These are phyloP conservation scores for Myrmophylax atrothorax DNA, from an alignment of 2,113 vertebrate genomes.

Conservation along the genomic window DNA sequence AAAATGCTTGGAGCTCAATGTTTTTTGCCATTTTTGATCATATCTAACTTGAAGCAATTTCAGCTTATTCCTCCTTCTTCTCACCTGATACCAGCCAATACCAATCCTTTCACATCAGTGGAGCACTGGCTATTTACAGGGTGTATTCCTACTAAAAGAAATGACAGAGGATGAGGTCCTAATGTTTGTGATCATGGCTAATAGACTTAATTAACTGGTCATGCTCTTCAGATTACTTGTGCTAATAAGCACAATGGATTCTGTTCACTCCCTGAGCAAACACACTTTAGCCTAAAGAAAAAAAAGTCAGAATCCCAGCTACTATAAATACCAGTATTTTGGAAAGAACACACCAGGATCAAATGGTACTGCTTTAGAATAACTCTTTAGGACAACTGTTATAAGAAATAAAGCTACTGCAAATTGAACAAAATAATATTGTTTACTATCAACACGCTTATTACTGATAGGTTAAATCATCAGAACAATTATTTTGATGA, in stretches of 20 bases:
- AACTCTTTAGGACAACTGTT: not conserved
- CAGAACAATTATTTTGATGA: not conserved
- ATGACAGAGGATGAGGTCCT: not conserved
- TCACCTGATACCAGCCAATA: not conserved
- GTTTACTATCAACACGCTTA: not conserved
- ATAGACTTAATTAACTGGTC: not conserved
- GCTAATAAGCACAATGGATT: not conserved
- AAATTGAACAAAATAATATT: not conserved
- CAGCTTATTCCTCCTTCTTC: not conserved
- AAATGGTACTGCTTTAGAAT: not conserved
- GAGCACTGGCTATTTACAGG: not conserved
- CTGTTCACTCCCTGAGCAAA: not conserved
- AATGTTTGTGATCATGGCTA: not conserved
- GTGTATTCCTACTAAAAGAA: not conserved
- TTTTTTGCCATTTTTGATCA: not conserved
- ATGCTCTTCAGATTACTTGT: not conserved
- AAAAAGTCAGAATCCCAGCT: not conserved
- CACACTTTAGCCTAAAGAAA: not conserved
- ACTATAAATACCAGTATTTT: not conserved
- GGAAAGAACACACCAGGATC: not conserved
- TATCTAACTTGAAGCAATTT: not conserved
- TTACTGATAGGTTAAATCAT: not conserved
- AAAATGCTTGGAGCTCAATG: not conserved
- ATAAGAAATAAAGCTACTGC: not conserved
- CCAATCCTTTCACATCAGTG: accelerated